Conservation (phyloP, 2,888 invertebrate species). For the Catonia carolina region DNA sequence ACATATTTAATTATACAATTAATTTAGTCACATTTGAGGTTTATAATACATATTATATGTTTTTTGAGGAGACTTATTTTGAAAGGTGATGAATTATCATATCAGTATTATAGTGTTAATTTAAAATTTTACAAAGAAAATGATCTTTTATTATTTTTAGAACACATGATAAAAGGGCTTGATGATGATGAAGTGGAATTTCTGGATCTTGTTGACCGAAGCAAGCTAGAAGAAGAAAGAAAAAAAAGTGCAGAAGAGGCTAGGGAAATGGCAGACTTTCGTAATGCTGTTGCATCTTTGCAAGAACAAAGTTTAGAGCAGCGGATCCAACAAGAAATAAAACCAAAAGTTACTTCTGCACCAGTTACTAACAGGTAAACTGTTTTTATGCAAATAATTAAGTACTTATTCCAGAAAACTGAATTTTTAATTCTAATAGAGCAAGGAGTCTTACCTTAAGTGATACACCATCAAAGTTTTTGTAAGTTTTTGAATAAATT, state of each 20-base stretch:
- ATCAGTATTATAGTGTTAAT: too few relatives aligned
- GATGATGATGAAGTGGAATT: conserved; percentile 97
- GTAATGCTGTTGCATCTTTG: conserved; percentile 60
- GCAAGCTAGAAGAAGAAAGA: conserved; percentile 77
- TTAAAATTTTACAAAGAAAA: too few relatives aligned
- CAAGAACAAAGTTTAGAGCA: conserved; percentile 60
- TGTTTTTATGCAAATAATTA: too few relatives aligned
- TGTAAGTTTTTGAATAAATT: too few relatives aligned
- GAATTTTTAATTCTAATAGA: too few relatives aligned
- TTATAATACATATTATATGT: too few relatives aligned
- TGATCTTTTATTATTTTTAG: conserved; percentile 41
- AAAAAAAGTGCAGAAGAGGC: conserved; percentile 78
- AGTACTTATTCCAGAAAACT: conserved; percentile 12
- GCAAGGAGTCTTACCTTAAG: too few relatives aligned
- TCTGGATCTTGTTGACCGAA: conserved; percentile 80
- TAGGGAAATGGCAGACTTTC: conserved; percentile 75
- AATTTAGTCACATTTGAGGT: too few relatives aligned
- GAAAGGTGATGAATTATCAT: too few relatives aligned
- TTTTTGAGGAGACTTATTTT: too few relatives aligned
- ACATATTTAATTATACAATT: too few relatives aligned
- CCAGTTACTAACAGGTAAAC: conserved; percentile 21
- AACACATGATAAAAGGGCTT: conserved; percentile 65
- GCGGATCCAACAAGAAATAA: conserved; percentile 57
- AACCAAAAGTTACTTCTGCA: conserved; percentile 36
- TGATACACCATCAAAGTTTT: too few relatives aligned